A percentile compares a stretch with the other conserved stretches of the same genome.
These are phyloP conservation scores for Rotaria magnacalcarata DNA, from an alignment of 2,888 invertebrate species.

Conservation along the genomic window DNA sequence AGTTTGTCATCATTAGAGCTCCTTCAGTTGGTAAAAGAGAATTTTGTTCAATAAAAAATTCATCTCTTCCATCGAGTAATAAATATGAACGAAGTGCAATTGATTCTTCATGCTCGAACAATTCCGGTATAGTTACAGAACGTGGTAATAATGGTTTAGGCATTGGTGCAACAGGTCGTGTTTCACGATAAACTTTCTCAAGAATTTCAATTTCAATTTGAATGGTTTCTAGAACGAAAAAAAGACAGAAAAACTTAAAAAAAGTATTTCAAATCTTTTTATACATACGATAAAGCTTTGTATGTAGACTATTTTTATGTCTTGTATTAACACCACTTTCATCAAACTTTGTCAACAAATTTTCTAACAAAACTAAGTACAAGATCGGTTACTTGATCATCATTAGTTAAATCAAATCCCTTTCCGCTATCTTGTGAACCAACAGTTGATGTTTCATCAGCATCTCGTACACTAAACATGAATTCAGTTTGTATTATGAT, in stretches of 20 bases:
- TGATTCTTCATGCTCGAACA: constrained; percentile 77
- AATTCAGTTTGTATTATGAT: no score
- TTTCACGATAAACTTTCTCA: constrained; percentile 88
- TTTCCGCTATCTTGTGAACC: constrained; percentile 29
- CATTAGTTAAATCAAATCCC: constrained; percentile 24
- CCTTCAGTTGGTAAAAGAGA: constrained; percentile 80
- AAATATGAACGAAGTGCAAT: constrained; percentile 80
- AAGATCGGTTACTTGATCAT: constrained; percentile 29
- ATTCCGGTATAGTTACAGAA: constrained; percentile 86
- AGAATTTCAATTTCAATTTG: constrained; percentile 92
- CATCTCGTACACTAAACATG: constrained; percentile 4
- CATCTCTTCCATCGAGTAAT: constrained; percentile 81
- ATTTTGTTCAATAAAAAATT: constrained; percentile 53
- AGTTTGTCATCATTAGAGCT: constrained; percentile 91
- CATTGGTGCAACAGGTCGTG: constrained; percentile 83
- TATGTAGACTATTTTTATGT: constrained; percentile 40
- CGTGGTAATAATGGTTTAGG: constrained; percentile 67
- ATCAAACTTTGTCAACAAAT: constrained; percentile 44
- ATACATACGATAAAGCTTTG: constrained; percentile 37
- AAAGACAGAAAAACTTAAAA: no score
- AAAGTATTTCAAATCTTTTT: no score
- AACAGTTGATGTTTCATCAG: constrained; percentile 28
- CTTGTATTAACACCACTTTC: constrained; percentile 32
- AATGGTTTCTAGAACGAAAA: constrained; percentile 70
- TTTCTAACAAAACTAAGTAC: constrained; percentile 38